Evolutionary conservation across 2,888 invertebrate species (phyloP).

Genomic region (Mactromeris polynyma): DNA sequence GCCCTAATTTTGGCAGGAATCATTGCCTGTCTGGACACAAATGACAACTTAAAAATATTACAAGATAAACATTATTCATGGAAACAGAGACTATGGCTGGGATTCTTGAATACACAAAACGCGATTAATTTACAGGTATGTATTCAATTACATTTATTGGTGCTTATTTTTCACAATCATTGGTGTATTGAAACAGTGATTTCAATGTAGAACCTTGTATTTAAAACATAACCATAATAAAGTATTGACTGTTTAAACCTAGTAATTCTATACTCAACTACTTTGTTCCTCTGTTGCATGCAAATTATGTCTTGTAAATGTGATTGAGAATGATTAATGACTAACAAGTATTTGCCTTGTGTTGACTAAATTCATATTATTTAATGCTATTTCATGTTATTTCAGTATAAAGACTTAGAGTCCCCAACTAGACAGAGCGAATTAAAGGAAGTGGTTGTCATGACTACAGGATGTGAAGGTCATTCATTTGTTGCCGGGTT

Average conservation of each 20-base stretch:
- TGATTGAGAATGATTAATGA: too few relatives aligned
- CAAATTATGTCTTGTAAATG: too few relatives aligned
- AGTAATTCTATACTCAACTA: too few relatives aligned
- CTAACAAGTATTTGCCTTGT: too few relatives aligned
- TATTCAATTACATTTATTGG: neutral
- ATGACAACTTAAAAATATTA: constrained; percentile 81
- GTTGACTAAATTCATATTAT: too few relatives aligned
- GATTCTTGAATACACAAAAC: constrained; percentile 69
- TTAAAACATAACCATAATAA: too few relatives aligned
- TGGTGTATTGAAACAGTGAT: too few relatives aligned
- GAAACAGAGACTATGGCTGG: constrained; percentile 78
- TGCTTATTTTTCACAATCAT: too few relatives aligned
- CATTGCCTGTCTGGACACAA: constrained; percentile 82
- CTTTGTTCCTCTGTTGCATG: too few relatives aligned
- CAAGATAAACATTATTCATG: constrained; percentile 68
- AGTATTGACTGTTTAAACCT: too few relatives aligned
- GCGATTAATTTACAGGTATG: constrained; percentile 65
- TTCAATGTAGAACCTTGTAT: too few relatives aligned
- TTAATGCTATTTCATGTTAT: neutral
- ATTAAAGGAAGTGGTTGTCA: constrained; percentile 76
- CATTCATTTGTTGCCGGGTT: constrained; percentile 69
- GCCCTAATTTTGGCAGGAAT: constrained; percentile 82
- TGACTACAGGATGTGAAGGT: constrained; percentile 74
- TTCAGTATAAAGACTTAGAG: constrained; percentile 64
- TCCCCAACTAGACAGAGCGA: constrained; percentile 71